A percentile compares a stretch with the other conserved stretches of the same genome.
Conservation (phyloP, 2,797 vertebrate genomes). For the Macrochelys suwanniensis region DNA sequence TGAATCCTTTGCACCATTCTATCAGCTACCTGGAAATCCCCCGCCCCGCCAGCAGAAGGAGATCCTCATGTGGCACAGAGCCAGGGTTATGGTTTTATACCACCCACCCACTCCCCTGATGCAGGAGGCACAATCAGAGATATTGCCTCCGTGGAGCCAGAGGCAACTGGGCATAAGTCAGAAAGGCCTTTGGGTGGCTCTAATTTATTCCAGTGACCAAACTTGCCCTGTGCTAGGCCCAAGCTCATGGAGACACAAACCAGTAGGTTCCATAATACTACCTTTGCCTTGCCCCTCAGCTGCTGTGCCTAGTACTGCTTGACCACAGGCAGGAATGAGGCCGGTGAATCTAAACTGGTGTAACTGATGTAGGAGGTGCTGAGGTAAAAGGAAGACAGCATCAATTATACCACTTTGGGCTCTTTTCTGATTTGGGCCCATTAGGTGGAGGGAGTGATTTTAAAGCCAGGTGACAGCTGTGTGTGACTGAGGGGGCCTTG, state of each 20-base stretch:
- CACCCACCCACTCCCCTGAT: background rate
- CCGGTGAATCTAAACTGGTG: background rate
- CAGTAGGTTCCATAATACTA: background rate
- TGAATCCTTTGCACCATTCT: background rate
- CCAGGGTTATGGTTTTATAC: background rate
- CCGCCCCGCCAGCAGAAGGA: background rate
- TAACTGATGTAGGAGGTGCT: background rate
- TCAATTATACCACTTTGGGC: background rate
- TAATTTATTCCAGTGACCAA: background rate
- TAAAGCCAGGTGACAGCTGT: background rate
- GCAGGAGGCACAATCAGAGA: background rate
- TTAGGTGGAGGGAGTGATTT: background rate
- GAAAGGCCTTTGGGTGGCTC: background rate
- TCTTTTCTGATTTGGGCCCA: background rate
- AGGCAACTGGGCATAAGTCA: background rate
- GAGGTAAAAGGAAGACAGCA: background rate
- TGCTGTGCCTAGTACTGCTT: background rate
- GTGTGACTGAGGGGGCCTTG: background rate
- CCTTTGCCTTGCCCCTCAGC: background rate
- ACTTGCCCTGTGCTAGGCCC: too few species aligned
- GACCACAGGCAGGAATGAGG: background rate
- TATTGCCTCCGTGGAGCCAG: background rate
- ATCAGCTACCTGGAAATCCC: background rate
- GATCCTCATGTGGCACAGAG: background rate
- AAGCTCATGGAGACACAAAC: background rate